These are phyloP conservation scores for Pampus argenteus DNA, from an alignment of 2,797 vertebrate species.

Conservation along the genomic window DNA sequence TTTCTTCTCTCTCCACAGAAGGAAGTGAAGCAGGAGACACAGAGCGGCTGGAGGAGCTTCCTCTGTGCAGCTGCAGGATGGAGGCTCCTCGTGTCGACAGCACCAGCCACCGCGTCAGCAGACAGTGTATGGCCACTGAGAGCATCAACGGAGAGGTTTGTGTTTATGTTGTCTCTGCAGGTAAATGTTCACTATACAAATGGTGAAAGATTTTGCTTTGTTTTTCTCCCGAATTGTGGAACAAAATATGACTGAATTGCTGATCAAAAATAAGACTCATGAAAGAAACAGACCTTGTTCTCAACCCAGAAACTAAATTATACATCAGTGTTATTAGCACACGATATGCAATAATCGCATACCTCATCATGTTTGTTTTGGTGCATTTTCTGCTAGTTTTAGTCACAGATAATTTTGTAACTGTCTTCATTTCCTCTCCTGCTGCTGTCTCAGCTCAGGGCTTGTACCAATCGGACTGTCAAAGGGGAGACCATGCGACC, in stretches of 20 bases:
- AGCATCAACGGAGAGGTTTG: conserved; percentile 92
- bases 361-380: not conserved
- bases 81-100: conserved; percentile 92
- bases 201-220: not conserved
- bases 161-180: not conserved
- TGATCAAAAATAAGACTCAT: too few relatives aligned
- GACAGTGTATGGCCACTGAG: conserved; percentile 93
- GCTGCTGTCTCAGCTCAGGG: conserved; percentile 83
- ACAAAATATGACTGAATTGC: not conserved
- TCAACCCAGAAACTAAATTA: too few relatives aligned
- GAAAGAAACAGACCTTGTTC: too few relatives aligned
- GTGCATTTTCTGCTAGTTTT: not conserved
- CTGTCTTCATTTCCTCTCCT: not conserved
- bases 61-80: conserved; percentile 95
- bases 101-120: conserved; percentile 82
- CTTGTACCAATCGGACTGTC: conserved; percentile 87
- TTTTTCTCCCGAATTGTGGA: not conserved
- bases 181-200: too few relatives aligned
- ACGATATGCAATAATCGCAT: too few relatives aligned
- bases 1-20: conserved; percentile 66
- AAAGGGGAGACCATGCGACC: conserved; percentile 95
- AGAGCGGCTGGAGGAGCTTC: conserved; percentile 91
- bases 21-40: conserved; percentile 91
- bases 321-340: too few relatives aligned
- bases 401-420: not conserved